Percentiles rank a stretch among this genome's conserved stretches.
Evolutionary conservation across 2,888 invertebrate species (phyloP).

Genomic region (Furcula furcula): DNA sequence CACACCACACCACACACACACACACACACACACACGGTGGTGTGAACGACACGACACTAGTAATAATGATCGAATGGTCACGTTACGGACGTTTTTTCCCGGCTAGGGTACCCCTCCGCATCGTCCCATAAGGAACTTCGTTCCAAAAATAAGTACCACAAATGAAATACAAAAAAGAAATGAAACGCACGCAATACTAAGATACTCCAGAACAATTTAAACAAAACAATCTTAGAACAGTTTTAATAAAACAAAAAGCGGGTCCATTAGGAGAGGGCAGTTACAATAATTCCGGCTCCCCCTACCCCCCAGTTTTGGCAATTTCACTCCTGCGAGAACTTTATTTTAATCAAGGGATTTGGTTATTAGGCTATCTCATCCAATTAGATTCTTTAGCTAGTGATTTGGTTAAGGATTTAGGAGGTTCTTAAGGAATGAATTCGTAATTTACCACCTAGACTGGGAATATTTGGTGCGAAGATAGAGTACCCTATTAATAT

Average conservation of each 20-base stretch:
- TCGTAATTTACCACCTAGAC: not conserved
- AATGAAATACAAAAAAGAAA: too few relatives aligned
- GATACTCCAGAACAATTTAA: slow-evolving; percentile 20
- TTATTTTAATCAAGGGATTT: not conserved
- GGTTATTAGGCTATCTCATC: not conserved
- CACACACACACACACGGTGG: too few relatives aligned
- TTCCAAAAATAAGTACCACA: too few relatives aligned
- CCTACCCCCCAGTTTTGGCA: slow-evolving; percentile 1
- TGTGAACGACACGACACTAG: too few relatives aligned
- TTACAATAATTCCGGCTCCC: slow-evolving; percentile 11
- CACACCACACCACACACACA: too few relatives aligned
- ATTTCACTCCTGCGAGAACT: slow-evolving; percentile 1
- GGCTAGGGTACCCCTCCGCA: too few relatives aligned
- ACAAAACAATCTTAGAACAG: slow-evolving; percentile 18
- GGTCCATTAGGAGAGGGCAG: slow-evolving; percentile 17
- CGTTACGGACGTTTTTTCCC: too few relatives aligned
- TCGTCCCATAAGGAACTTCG: too few relatives aligned
- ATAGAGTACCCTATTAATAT: too few relatives aligned
- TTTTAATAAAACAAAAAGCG: slow-evolving; percentile 20
- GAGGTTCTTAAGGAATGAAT: not conserved
- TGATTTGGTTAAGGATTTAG: not conserved
- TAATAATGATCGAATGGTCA: too few relatives aligned
- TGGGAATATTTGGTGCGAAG: too few relatives aligned
- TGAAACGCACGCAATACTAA: not conserved
- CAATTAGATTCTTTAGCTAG: not conserved